Percentiles rank a stretch among this genome's conserved stretches.
These are phyloP conservation scores for Erpobdella octoculata DNA, from an alignment of 2,888 invertebrate genomes.

Conservation along the genomic window DNA sequence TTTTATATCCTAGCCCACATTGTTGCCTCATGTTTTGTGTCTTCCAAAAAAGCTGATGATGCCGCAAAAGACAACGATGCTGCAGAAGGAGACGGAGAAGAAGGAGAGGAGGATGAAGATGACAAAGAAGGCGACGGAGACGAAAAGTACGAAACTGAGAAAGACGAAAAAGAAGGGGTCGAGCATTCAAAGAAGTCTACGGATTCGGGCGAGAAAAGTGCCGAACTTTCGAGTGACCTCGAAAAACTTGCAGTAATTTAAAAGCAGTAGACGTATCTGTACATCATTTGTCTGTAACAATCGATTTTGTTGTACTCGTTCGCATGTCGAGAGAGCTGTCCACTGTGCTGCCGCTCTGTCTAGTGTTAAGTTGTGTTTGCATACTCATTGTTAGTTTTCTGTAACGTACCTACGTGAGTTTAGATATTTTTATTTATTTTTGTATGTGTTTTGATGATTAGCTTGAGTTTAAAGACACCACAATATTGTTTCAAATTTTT, in stretches of 20 bases:
- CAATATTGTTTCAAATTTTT: too few relatives aligned
- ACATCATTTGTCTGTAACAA: too few relatives aligned
- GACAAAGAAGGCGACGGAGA: not conserved
- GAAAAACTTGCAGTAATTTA: not conserved
- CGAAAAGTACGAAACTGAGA: constrained; percentile 10
- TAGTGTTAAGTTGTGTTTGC: too few relatives aligned
- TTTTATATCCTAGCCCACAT: not conserved
- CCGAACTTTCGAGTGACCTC: not conserved
- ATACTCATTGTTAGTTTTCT: too few relatives aligned
- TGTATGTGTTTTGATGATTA: too few relatives aligned
- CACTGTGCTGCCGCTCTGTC: too few relatives aligned
- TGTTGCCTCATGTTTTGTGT: not conserved
- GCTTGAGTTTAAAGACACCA: too few relatives aligned
- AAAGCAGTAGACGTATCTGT: too few relatives aligned
- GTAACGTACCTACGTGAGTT: too few relatives aligned
- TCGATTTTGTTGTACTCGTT: too few relatives aligned
- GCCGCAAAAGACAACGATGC: not conserved
- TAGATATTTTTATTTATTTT: too few relatives aligned
- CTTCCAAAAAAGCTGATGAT: constrained; percentile 12
- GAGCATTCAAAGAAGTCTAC: not conserved
- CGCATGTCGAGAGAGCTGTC: too few relatives aligned
- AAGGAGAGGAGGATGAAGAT: not conserved
- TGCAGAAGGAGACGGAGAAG: not conserved
- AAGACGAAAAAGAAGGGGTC: not conserved
- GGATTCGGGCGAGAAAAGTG: not conserved